Conservation (phyloP, 2,888 invertebrate species). For the Aquatica leii region DNA sequence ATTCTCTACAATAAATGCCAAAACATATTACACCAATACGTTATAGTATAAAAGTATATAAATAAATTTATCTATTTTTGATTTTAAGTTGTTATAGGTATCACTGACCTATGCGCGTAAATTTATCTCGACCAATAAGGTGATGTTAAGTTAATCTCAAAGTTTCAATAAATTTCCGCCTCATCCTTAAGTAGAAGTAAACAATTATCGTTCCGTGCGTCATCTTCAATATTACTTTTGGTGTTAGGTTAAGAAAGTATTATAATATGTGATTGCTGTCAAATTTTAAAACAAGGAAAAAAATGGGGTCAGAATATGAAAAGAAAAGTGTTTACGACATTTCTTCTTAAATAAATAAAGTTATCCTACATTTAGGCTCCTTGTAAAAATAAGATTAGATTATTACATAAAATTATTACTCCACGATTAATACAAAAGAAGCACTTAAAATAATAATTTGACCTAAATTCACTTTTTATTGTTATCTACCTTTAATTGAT, state of each 20-base stretch:
- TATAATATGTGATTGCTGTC: no score
- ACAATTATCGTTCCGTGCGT: no score
- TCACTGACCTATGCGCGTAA: neutral
- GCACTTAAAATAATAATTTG: no score
- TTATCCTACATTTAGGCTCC: constrained; percentile 1
- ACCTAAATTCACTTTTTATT: no score
- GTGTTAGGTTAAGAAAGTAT: no score
- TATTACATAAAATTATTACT: neutral
- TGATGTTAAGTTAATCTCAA: no score
- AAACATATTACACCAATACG: constrained; percentile 6
- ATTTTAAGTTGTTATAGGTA: neutral
- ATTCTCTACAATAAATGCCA: neutral
- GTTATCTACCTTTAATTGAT: constrained; percentile 79
- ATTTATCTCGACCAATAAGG: neutral
- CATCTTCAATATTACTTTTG: no score
- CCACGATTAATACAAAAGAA: no score
- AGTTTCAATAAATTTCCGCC: neutral
- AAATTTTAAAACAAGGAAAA: no score
- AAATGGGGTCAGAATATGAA: constrained; percentile 1
- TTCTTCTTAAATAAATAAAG: constrained; percentile 8
- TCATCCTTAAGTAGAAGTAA: no score
- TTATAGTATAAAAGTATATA: neutral
- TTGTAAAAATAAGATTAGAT: constrained; percentile 2
- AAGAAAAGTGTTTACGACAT: constrained; percentile 5
- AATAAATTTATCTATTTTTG: neutral